These are phyloP conservation scores for Bhutanitis thaidina DNA, from an alignment of 2,888 invertebrate species.

Conservation along the genomic window DNA sequence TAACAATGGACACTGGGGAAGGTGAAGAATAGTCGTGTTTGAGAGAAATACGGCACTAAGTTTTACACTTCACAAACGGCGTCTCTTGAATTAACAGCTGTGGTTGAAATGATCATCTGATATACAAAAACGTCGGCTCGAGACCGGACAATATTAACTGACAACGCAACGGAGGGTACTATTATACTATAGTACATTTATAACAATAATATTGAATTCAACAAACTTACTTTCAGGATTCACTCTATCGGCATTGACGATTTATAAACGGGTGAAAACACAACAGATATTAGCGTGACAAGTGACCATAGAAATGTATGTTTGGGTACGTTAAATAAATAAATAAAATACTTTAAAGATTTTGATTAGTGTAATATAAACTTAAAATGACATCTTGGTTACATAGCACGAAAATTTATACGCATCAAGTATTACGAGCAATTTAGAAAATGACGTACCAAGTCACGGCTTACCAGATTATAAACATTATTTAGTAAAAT, in stretches of 20 bases:
- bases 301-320: conserved; percentile 51
- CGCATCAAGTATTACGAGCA: conserved; percentile 28
- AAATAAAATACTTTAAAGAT: conserved; percentile 15
- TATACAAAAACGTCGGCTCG: too few relatives aligned
- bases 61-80: too few relatives aligned
- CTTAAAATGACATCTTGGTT: conserved; percentile 15
- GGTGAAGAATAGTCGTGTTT: too few relatives aligned
- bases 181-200: conserved; percentile 55
- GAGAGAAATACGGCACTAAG: too few relatives aligned
- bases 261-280: conserved; percentile 57
- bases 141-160: neutral
- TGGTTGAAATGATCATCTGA: too few relatives aligned
- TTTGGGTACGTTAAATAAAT: conserved; percentile 33
- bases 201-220: conserved; percentile 36
- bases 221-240: conserved; percentile 55
- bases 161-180: conserved; percentile 13
- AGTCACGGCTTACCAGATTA: conserved; percentile 37
- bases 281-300: conserved; percentile 69
- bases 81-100: too few relatives aligned
- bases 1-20: too few relatives aligned
- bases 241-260: conserved; percentile 39
- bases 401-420: conserved; percentile 23
- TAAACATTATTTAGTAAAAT: neutral
- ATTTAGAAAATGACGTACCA: conserved; percentile 29
- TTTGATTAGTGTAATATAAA: conserved; percentile 27